Evolutionary conservation across 2,113 vertebrate species (phyloP).

Genomic region (Vidua macroura): DNA sequence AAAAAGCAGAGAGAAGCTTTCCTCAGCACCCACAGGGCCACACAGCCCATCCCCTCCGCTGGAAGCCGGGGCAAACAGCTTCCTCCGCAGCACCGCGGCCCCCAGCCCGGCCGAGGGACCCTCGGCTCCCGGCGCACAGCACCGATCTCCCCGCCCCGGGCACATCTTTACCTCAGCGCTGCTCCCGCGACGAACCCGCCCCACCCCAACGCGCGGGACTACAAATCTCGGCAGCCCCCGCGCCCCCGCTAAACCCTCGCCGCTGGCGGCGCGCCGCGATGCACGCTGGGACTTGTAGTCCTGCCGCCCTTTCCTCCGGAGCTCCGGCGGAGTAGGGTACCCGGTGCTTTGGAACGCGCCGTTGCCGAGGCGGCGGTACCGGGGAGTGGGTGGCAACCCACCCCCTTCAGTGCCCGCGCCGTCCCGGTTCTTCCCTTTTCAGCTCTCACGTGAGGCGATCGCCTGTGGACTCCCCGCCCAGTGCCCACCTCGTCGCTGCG

Average conservation of each 20-base stretch:
- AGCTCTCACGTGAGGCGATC: slow-evolving; percentile 2
- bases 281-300: slow-evolving; percentile 26
- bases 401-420: neutral
- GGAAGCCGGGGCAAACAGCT: neutral
- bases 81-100: neutral
- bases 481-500: neutral
- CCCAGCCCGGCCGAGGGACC: neutral
- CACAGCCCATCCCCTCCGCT: neutral
- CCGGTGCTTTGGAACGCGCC: neutral
- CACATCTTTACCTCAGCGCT: neutral
- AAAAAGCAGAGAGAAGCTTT: neutral
- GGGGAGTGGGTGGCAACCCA: accelerated
- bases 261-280: neutral
- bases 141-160: too few relatives aligned
- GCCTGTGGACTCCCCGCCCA: neutral
- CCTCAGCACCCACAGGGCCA: neutral
- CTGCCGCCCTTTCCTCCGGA: accelerated
- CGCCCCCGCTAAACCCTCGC: neutral
- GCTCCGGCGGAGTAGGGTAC: accelerated
- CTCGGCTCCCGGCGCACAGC: neutral
- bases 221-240: slow-evolving; percentile 8
- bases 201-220: neutral
- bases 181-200: accelerated
- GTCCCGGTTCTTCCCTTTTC: neutral
- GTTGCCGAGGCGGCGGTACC: neutral